phyloP scores from a whole-genome alignment of 2,797 vertebrate species.

The Notolabrus celidotus region DNA sequence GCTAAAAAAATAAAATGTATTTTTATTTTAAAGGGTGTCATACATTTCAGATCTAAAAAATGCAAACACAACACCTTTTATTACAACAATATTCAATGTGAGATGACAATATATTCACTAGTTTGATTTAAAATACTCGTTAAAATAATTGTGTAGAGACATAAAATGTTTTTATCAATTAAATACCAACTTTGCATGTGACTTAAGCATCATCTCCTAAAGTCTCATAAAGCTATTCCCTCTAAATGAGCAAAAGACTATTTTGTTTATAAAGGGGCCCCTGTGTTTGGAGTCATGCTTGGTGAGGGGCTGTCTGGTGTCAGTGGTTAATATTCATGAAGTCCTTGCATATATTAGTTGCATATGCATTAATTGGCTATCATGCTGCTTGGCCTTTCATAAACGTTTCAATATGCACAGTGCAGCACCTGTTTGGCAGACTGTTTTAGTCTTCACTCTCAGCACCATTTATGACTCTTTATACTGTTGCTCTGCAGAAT shows the following conservation, averaged over 20 bases:
- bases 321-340: slow-evolving; percentile 59
- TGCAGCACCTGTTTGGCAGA: slow-evolving; percentile 18
- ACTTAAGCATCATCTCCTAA: too few relatives aligned
- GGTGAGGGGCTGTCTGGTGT: slow-evolving; percentile 32
- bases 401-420: slow-evolving; percentile 22
- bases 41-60: too few relatives aligned
- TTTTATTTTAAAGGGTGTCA: too few relatives aligned
- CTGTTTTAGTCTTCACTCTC: background rate
- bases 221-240: background rate
- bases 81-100: too few relatives aligned
- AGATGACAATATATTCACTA: too few relatives aligned
- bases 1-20: too few relatives aligned
- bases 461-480: background rate
- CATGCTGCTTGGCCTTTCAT: slow-evolving; percentile 23
- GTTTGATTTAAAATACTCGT: too few relatives aligned
- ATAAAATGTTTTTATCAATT: too few relatives aligned
- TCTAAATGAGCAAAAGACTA: background rate
- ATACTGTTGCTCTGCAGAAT: background rate
- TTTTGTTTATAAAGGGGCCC: slow-evolving; percentile 27
- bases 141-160: too few relatives aligned
- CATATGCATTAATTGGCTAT: slow-evolving; percentile 47
- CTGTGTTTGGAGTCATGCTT: slow-evolving; percentile 10
- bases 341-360: slow-evolving; percentile 47
- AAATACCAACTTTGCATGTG: too few relatives aligned
- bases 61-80: too few relatives aligned